A percentile compares a stretch with the other conserved stretches of the same genome.
Evolutionary conservation across 2,888 invertebrate genomes (phyloP).

Genomic region (Slavum lentiscoides): DNA sequence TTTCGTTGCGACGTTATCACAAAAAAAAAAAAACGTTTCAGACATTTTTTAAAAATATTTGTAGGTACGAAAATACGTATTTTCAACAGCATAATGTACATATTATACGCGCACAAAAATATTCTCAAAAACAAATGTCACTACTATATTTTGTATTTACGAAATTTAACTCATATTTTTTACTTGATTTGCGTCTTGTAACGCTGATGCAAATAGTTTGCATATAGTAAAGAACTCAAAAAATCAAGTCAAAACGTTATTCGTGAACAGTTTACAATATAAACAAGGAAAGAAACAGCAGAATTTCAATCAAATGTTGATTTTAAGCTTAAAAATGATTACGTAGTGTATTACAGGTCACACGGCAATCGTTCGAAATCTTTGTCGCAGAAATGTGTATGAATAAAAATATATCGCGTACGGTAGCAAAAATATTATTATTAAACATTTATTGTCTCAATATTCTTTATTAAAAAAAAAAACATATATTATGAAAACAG

Average conservation of each 20-base stretch:
- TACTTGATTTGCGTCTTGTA: too few relatives aligned
- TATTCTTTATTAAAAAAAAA: not conserved
- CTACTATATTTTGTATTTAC: too few relatives aligned
- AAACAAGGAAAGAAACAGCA: slow-evolving; percentile 8
- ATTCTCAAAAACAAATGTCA: too few relatives aligned
- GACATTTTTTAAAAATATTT: too few relatives aligned
- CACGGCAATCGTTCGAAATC: not conserved
- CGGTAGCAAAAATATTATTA: not conserved
- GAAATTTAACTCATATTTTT: too few relatives aligned
- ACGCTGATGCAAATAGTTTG: too few relatives aligned
- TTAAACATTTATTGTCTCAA: not conserved
- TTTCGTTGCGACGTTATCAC: too few relatives aligned
- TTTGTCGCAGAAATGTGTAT: not conserved
- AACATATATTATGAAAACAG: slow-evolving; percentile 2
- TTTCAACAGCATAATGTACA: too few relatives aligned
- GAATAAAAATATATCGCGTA: slow-evolving; percentile 12
- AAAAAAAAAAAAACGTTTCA: too few relatives aligned
- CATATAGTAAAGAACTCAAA: too few relatives aligned
- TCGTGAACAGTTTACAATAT: not conserved
- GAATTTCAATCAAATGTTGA: slow-evolving; percentile 14
- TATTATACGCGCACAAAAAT: too few relatives aligned
- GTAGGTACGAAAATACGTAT: too few relatives aligned
- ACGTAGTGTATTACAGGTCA: not conserved
- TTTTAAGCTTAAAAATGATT: slow-evolving; percentile 15
- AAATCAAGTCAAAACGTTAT: not conserved